Base-by-base conservation (phyloP, 2,888 invertebrate species). In the Clivina fossor region DNA sequence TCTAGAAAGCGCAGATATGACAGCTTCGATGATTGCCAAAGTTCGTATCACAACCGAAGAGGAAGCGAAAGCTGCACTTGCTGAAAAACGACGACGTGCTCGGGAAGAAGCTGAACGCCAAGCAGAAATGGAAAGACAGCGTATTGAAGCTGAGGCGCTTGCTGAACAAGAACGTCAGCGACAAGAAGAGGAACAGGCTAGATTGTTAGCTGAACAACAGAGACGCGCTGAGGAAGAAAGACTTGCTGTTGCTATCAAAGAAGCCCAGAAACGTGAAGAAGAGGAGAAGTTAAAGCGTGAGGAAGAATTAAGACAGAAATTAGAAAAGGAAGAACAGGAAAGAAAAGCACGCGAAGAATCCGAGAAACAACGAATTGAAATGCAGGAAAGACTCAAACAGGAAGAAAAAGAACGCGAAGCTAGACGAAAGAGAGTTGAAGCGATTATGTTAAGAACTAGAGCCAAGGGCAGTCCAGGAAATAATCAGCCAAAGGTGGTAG, bases 21-120 rank as follows among this genome's bases (percentile, higher is more conserved):
- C 77, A 63, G 81, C 85, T 40, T 85, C 85, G 26, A 82, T 85
- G 80, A 82, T 81, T 58, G 80, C 80, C 8, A 85, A 82, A 70
- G 77, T 78, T 22, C 78, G 85, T 63, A 91, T 93, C 63, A 90
- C 88, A 7, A 93, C 93, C 2, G 93, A 93, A 75, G 93, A 92
- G 72, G 86, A 94, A 71, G 95, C 95, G 5, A 95, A 94, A 74
- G 93, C 93, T 13, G 94, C 93, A 53, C 76, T 96, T 54, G 94
- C 95, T 0, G 95, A 95, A 77, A 80, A 92, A 59, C 78, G 95
- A 62, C 80, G 93, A 56, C 77, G 91, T 58, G 94, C 93, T 8
- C 76, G 95, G 13, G 95, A 94, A 75, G 93, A 94, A 72, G 89
- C 93, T 8, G 95, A 96, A 78, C 75, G 86, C 57, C 91, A 92